Conservation (phyloP, 1,140 invertebrate genomes). For the Sycophaga agraensis region DNA sequence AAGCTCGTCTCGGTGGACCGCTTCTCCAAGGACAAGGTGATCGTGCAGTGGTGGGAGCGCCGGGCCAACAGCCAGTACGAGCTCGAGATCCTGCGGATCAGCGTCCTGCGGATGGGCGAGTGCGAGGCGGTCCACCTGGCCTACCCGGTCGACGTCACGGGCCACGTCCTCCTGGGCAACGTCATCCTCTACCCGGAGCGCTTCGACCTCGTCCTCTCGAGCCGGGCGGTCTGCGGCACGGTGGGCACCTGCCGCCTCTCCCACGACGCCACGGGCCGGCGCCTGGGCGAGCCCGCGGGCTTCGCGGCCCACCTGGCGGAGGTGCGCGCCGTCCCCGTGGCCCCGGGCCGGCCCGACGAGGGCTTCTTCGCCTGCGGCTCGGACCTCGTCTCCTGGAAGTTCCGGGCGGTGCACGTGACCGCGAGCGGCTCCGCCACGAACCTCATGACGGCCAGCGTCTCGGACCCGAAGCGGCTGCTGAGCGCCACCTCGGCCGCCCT, state of each 20-base stretch:
- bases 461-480: conserved; percentile 1
- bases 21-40: neutral
- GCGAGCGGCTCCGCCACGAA: neutral
- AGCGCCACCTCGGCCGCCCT: neutral
- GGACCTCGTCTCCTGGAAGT: conserved; percentile 12
- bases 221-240: neutral
- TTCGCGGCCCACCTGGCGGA: conserved; percentile 23
- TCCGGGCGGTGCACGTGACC: neutral
- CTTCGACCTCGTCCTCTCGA: conserved; percentile 8
- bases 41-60: conserved; percentile 18
- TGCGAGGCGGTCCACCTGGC: neutral
- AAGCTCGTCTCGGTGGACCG: conserved; percentile 6
- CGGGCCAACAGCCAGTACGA: conserved; percentile 10
- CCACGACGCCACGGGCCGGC: neutral
- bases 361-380: conserved; percentile 10
- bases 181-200: neutral
- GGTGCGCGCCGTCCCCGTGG: conserved; percentile 16
- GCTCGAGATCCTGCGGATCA: conserved; percentile 8
- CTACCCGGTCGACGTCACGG: neutral
- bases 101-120: neutral
- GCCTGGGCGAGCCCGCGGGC: neutral
- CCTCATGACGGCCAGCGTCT: conserved; percentile 3
- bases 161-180: conserved; percentile 8
- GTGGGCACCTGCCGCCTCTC: neutral
- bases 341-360: neutral